A percentile compares a stretch with the other conserved stretches of the same genome.
These are phyloP conservation scores for Nasua narica DNA, from an alignment of 2,797 vertebrate genomes.

Conservation along the genomic window DNA sequence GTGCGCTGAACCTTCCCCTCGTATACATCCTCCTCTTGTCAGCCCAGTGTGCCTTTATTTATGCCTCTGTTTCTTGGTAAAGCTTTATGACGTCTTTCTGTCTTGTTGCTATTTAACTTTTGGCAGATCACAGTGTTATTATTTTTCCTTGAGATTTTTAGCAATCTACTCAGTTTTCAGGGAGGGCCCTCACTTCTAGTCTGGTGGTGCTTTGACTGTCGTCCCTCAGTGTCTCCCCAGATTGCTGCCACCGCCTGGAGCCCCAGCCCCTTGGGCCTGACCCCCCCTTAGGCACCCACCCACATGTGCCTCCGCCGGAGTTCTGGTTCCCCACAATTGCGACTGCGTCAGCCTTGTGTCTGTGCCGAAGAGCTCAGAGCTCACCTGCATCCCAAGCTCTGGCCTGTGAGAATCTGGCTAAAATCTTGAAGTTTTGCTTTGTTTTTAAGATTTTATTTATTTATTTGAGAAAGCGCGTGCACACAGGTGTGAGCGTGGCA, in stretches of 20 bases:
- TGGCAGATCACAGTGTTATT: neutral
- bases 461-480: too few species aligned
- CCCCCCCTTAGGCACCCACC: too few species aligned
- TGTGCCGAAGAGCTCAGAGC: neutral
- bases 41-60: neutral
- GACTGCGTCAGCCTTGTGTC: neutral
- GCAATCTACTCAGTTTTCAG: neutral
- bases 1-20: neutral
- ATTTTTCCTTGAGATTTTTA: neutral
- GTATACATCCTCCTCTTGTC: fast-evolving
- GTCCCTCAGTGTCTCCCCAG: neutral
- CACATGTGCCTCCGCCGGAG: neutral
- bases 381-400: neutral
- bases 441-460: neutral
- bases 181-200: neutral
- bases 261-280: neutral
- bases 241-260: neutral
- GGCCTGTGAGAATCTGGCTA: neutral
- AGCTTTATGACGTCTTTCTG: neutral
- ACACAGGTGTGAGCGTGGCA: neutral
- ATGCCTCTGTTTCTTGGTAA: neutral
- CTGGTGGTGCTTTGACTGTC: neutral
- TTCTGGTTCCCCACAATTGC: neutral
- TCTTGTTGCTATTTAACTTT: neutral
- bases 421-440: neutral